Base-by-base conservation (phyloP, 2,797 vertebrate species). In the Lepidocolaptes lacrymiger region DNA sequence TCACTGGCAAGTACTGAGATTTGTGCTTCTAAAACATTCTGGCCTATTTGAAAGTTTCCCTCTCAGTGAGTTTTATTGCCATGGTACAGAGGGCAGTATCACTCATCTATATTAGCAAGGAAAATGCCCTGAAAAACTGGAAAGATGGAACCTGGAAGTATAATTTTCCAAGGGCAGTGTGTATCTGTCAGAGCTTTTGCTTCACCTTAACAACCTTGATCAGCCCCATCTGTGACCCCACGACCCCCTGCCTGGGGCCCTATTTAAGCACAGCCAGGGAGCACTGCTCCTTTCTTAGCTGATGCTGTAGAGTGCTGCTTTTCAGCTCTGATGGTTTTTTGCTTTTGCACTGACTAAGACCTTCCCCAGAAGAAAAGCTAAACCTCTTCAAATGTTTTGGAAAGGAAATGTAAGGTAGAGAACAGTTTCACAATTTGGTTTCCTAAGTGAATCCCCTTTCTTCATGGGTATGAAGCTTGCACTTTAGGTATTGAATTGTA, bases 251-350 rank as follows among this genome's bases (percentile, higher is more conserved):
- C 32, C 41, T 7, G n/a, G 22, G 32, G 8, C 41, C 13, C 22
- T 52, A 17, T 64, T 81, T 78, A 68, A 69, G 30, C 7, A 5
- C 21, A 81, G 36, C 7, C 58, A 44, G 34, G 3, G 6, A 1
- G 0, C 0, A 2, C 0, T 7, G 0, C 0, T 20, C 0, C 0
- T 0, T 49, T 59, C 1, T 2, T 2, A 23, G 8, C 3, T 27
- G 12, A 0, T 84, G 43, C 3, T 80, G 15, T 3, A 12, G 27
- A 16, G 4, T 64, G 10, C 5, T 94, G 32, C 3, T 79, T 1
- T 51, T 2, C 0, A 12, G 48, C 0, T 0, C 11, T 54, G 17
- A 8, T 6, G 14, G 7, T 34, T 51, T 73, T 78, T 23, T 89
- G 30, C 12, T 39, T 85, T 81, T 72, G n/a, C 2, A 4, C 5